Percentiles rank a stretch among this genome's conserved stretches.
Conservation (phyloP, 1,140 invertebrate species). For the Subanguina moxae region DNA sequence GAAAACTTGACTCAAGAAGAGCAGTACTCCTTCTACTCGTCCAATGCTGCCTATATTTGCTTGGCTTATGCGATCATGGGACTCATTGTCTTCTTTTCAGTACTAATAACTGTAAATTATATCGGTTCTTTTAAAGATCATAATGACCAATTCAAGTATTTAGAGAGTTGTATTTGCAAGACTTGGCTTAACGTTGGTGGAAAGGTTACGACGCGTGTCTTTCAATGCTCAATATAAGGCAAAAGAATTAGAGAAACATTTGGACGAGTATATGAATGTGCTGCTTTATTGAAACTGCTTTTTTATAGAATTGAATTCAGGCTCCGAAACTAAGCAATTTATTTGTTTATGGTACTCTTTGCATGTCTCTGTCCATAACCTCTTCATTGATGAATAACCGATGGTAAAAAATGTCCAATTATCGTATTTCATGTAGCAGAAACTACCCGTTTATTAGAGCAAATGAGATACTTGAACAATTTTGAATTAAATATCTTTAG, state of each 20-base stretch:
- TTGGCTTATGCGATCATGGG: slow-evolving; percentile 17
- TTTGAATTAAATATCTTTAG: neutral
- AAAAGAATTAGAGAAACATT: too few species aligned
- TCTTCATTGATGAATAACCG: slow-evolving; percentile 18
- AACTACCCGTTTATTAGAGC: too few species aligned
- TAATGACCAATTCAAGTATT: neutral
- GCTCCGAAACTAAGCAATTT: neutral
- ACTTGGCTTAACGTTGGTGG: neutral
- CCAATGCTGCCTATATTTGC: slow-evolving; percentile 11
- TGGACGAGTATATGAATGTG: slow-evolving; percentile 4
- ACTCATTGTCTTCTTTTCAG: slow-evolving; percentile 18
- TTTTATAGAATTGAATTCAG: neutral
- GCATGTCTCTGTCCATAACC: slow-evolving; percentile 20
- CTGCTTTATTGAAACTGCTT: neutral
- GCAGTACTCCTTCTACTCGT: neutral
- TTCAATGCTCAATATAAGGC: too few species aligned
- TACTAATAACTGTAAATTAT: slow-evolving; percentile 12
- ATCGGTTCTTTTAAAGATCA: slow-evolving; percentile 3
- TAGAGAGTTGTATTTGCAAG: neutral
- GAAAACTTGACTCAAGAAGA: neutral
- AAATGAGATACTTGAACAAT: too few species aligned
- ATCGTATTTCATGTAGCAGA: too few species aligned
- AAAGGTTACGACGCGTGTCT: neutral
- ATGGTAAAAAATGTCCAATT: neutral
- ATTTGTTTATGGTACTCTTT: slow-evolving; percentile 16